Conservation (phyloP, 2,888 invertebrate species). For the Aspidapion aeneum region DNA sequence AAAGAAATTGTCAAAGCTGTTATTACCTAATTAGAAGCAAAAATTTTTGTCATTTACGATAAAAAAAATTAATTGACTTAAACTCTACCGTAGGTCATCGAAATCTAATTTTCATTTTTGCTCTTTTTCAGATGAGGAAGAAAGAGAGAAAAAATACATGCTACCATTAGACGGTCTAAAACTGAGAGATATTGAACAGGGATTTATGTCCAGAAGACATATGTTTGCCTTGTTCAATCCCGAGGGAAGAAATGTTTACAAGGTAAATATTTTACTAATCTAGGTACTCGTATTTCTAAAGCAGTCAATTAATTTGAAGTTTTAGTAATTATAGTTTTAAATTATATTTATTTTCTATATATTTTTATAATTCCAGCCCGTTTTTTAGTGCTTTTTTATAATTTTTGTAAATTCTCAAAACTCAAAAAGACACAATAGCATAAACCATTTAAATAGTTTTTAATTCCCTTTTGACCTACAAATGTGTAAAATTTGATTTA, state of each 20-base stretch:
- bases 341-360: neutral
- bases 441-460: no score
- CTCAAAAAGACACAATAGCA: no score
- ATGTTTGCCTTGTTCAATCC: slow-evolving; percentile 98
- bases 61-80: no score
- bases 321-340: neutral
- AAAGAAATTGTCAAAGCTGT: no score
- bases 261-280: slow-evolving; percentile 63
- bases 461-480: no score
- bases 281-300: slow-evolving; percentile 1
- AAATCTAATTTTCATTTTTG: no score
- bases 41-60: no score
- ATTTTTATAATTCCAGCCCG: slow-evolving; percentile 1
- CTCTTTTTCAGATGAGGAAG: slow-evolving; percentile 88
- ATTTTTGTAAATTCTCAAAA: no score
- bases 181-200: slow-evolving; percentile 93
- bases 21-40: no score
- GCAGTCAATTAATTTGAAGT: neutral
- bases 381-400: no score
- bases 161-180: slow-evolving; percentile 95
- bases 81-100: no score
- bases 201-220: slow-evolving; percentile 96
- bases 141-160: slow-evolving; percentile 99
- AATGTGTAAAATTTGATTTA: no score
- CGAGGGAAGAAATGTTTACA: slow-evolving; percentile 93